Conservation (phyloP, 2,113 vertebrate genomes). For the Ictalurus punctatus region DNA sequence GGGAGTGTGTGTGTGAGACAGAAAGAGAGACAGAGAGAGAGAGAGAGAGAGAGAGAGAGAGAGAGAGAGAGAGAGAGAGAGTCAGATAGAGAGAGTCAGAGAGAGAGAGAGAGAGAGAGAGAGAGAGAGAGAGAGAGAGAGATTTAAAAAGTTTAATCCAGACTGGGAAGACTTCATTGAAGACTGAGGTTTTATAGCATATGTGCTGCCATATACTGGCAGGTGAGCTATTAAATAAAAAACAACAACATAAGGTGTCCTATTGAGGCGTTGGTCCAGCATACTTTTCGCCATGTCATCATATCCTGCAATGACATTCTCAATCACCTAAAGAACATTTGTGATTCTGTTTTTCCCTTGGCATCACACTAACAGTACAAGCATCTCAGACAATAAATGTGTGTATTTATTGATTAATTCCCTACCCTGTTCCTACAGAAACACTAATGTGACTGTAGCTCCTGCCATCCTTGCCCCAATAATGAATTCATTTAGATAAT, state of each 20-base stretch:
- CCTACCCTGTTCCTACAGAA: background rate
- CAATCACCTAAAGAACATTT: background rate
- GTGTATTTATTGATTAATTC: background rate
- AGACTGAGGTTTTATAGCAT: background rate
- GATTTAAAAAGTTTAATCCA: slow-evolving; percentile 1
- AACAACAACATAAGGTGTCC: background rate
- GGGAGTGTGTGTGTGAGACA: background rate
- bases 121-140: background rate
- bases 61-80: background rate
- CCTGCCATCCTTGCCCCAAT: background rate
- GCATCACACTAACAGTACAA: background rate
- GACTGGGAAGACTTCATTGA: background rate
- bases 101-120: background rate
- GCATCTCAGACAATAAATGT: background rate
- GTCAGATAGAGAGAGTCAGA: background rate
- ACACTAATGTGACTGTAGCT: background rate
- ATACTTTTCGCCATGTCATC: background rate
- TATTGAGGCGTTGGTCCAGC: background rate
- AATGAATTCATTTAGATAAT: background rate
- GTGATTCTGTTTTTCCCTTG: background rate
- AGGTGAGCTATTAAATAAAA: background rate
- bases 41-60: background rate
- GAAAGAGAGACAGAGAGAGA: background rate
- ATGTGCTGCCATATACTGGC: background rate
- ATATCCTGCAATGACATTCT: background rate